Percentiles rank a stretch among this genome's conserved stretches.
These are phyloP conservation scores for Cryptotis parvus DNA, from an alignment of 2,113 vertebrate species.

Conservation along the genomic window DNA sequence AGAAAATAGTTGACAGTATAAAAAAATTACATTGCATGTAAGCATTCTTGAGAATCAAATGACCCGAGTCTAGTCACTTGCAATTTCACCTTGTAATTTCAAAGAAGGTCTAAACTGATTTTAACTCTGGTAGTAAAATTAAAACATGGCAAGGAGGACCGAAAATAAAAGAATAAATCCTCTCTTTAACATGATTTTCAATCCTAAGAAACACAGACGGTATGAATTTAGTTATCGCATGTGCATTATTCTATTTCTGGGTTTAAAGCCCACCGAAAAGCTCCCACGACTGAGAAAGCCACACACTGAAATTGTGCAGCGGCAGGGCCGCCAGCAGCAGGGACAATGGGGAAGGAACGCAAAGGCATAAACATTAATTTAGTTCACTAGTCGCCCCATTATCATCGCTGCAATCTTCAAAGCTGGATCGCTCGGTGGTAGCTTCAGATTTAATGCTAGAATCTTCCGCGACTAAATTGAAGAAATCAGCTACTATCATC, in stretches of 20 bases:
- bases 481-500: slow-evolving; percentile 70
- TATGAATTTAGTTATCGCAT: not conserved
- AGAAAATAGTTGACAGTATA: not conserved
- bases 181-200: not conserved
- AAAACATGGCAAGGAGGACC: not conserved
- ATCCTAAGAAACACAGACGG: not conserved
- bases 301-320: not conserved
- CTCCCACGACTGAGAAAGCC: not conserved
- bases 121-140: not conserved
- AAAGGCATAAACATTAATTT: slow-evolving; percentile 61
- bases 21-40: not conserved
- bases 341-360: slow-evolving; percentile 7
- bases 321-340: not conserved
- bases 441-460: slow-evolving; percentile 64
- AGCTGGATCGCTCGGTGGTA: slow-evolving; percentile 53
- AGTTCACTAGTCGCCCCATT: slow-evolving; percentile 56
- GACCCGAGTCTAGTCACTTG: no score
- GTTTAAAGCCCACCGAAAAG: slow-evolving; percentile 48
- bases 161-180: not conserved
- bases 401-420: slow-evolving; percentile 58
- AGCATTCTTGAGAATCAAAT: no score
- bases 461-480: slow-evolving; percentile 64
- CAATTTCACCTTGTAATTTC: not conserved
- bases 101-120: not conserved
- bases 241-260: slow-evolving; percentile 36